Evolutionary conservation across 2,888 invertebrate genomes (phyloP), one percentile per base, ranked within the genome.

Genomic region (Scaptomyza tumidula): DNA sequence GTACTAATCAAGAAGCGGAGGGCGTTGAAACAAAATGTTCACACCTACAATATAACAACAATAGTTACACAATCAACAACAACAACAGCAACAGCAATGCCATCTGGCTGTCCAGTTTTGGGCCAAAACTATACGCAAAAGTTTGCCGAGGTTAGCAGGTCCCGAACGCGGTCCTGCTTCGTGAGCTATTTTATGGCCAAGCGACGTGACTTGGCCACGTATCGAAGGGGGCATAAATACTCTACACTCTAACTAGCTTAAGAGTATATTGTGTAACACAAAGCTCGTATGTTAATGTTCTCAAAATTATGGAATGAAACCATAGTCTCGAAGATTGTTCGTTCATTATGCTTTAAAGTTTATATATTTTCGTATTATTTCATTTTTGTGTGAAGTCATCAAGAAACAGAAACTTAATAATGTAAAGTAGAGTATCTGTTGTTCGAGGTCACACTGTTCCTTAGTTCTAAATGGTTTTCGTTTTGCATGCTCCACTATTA

Each of bases 21-120:
- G 66, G 78, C 55, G 88, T 71, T 87, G 79, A 81, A 85, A 87
- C 76, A 79, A 84, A 41, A 79, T 86, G 86, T 89, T 87, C 75
- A 64, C 87, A 87, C 87, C 87, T 89, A 76, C 52, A 58, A 61
- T 63, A 64, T 13, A 39, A 37, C 29, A 59, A 35, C 43, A 39
- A 39, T 35, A 66, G 10, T 54, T 55, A 44, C 48, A 24, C 24
- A 3, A 73, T 49, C 43, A 61, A 46, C 44, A 59, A 48, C 37
- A 54, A 24, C 39, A 50, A 9, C 41, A 59, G 14, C 31, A 52
- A 24, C 19, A 48, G 9, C 54, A 64, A 14, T 33, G 62, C 57
- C 86, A 65, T 80, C 71, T 75, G 71, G 33, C 48, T 71, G 76
- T 59, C 67, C 60, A 61, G 57, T 67, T 79, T 78, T 81, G 31